phyloP scores from a whole-genome alignment of 1,140 invertebrate genomes.

The Drosophila pectinifera region DNA sequence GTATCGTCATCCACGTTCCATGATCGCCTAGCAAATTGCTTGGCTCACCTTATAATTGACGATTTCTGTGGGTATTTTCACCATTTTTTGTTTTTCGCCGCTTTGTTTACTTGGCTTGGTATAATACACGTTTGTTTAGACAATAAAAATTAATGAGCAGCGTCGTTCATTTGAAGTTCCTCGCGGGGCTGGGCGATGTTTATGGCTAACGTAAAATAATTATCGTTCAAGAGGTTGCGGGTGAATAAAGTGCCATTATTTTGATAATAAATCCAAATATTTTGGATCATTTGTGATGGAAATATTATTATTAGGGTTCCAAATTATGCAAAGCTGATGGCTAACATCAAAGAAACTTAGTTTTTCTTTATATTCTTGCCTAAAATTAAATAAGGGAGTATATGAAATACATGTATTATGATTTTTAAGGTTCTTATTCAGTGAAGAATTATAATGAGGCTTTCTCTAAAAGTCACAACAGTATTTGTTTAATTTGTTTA shows the following conservation, averaged over 20 bases:
- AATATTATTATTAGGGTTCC: background rate
- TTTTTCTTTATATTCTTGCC: background rate
- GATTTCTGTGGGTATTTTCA: constrained; percentile 22
- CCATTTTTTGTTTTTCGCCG: background rate
- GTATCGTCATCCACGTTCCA: constrained; percentile 53
- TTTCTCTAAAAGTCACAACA: no score
- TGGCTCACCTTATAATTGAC: constrained; percentile 35
- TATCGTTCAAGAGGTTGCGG: constrained; percentile 12
- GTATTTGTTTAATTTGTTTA: no score
- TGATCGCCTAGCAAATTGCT: constrained; percentile 57
- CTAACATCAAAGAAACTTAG: background rate
- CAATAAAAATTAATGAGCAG: constrained; percentile 51
- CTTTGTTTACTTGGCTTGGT: constrained; percentile 44
- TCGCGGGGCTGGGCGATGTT: constrained; percentile 28
- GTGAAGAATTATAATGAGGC: no score
- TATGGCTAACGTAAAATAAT: constrained; percentile 19
- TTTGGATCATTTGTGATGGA: background rate
- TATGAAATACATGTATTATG: no score
- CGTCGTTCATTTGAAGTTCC: constrained; percentile 54
- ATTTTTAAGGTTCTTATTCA: no score
- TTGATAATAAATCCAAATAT: constrained; percentile 2
- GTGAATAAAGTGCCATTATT: constrained; percentile 4
- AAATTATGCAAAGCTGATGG: background rate
- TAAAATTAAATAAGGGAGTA: background rate
- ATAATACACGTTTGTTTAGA: constrained; percentile 49